phyloP scores from a whole-genome alignment of 53 echinoderm and acorn worm genomes.

The Zoroaster sp. region DNA sequence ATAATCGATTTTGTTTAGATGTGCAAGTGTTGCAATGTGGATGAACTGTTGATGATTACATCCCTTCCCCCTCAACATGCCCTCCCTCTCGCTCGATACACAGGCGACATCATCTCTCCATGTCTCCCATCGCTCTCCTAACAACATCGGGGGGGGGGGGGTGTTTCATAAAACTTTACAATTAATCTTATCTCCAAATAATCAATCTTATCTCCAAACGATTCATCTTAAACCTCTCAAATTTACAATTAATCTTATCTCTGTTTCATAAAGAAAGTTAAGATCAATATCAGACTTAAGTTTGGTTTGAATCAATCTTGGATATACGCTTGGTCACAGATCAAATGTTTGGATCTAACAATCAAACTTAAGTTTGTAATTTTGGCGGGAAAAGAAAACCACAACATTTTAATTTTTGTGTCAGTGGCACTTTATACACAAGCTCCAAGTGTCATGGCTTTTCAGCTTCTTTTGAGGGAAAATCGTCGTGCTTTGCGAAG shows the following conservation, averaged over 20 bases:
- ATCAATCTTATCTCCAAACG: background rate
- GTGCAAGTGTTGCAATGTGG: too few relatives aligned
- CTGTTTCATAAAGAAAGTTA: background rate
- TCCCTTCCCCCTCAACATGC: too few relatives aligned
- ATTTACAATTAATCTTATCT: background rate
- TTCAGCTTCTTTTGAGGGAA: background rate
- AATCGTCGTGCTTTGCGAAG: background rate
- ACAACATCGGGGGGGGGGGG: too few relatives aligned
- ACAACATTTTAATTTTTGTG: background rate
- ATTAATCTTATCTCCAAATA: background rate
- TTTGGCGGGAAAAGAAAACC: background rate
- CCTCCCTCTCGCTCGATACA: too few relatives aligned
- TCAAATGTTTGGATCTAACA: background rate
- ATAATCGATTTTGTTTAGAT: too few relatives aligned
- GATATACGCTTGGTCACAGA: background rate
- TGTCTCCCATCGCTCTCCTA: too few relatives aligned
- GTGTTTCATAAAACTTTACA: slow-evolving; percentile 18
- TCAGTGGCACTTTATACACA: too few relatives aligned
- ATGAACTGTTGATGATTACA: too few relatives aligned
- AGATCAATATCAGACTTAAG: background rate
- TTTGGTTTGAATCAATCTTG: background rate
- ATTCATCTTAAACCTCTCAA: background rate
- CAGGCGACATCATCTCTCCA: too few relatives aligned
- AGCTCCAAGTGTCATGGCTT: background rate
- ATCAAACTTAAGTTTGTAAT: background rate